phyloP scores from a whole-genome alignment of 2,113 vertebrate species.

The Rana temporaria region DNA sequence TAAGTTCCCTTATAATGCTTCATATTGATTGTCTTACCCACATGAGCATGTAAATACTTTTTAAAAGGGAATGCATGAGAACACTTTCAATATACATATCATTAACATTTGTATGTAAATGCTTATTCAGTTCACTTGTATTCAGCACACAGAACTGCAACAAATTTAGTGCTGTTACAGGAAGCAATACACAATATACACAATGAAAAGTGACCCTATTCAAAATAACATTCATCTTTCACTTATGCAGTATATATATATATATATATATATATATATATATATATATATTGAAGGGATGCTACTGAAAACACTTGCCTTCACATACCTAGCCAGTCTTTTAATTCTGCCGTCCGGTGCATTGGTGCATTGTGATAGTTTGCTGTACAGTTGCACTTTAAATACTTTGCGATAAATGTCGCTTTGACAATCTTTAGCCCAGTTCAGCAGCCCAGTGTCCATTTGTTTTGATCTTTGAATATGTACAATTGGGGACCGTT shows the following conservation, averaged over 20 bases:
- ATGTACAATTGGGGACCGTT: too few species aligned
- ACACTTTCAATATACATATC: constrained; percentile 39
- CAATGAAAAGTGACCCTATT: neutral
- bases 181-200: neutral
- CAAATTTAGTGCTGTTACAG: neutral
- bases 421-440: too few species aligned
- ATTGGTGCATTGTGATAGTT: neutral
- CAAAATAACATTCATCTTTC: neutral
- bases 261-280: too few species aligned
- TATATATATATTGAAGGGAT: too few species aligned
- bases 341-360: too few species aligned
- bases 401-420: too few species aligned
- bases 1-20: neutral
- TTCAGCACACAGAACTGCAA: constrained; percentile 27
- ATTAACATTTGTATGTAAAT: constrained; percentile 48
- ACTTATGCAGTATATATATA: too few species aligned
- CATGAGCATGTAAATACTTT: constrained; percentile 46
- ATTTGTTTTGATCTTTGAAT: too few species aligned
- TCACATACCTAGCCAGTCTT: too few species aligned
- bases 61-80: constrained; percentile 38
- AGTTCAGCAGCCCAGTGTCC: too few species aligned
- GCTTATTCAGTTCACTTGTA: constrained; percentile 1
- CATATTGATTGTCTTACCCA: constrained; percentile 29
- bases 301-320: too few species aligned
- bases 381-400: too few species aligned